These are phyloP conservation scores for Myotis pilosus DNA, from an alignment of 2,797 vertebrate genomes.

Conservation along the genomic window DNA sequence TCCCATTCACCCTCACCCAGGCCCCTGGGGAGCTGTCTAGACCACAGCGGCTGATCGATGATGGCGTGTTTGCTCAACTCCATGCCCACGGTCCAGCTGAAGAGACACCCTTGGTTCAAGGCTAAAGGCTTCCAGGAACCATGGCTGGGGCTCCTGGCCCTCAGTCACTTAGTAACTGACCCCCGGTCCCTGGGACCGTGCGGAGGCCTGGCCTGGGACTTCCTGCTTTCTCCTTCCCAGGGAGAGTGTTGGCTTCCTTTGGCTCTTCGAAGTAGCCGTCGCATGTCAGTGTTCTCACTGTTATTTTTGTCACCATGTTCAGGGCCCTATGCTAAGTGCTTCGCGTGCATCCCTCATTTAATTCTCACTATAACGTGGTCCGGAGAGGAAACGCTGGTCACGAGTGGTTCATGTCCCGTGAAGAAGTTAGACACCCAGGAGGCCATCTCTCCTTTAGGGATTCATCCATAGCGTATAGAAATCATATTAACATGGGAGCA, in stretches of 20 bases:
- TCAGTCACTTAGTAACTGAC: background rate
- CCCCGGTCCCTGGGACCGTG: background rate
- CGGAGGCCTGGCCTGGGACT: background rate
- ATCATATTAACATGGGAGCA: background rate
- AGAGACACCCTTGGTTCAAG: background rate
- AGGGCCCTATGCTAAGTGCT: background rate
- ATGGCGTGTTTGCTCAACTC: background rate
- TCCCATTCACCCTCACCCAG: background rate
- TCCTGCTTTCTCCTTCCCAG: background rate
- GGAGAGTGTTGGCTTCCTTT: background rate
- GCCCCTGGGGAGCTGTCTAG: background rate
- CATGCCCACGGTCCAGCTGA: background rate
- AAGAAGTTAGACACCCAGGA: background rate
- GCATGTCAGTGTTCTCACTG: fast-evolving
- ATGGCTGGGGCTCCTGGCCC: background rate
- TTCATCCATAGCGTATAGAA: background rate
- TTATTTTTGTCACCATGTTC: background rate
- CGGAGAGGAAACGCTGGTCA: background rate
- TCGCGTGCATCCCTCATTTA: fast-evolving
- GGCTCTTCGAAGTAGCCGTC: background rate
- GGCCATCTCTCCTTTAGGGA: background rate
- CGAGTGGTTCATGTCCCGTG: background rate
- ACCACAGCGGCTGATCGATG: background rate
- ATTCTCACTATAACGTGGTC: background rate
- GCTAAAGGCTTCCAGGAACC: background rate